A percentile compares a stretch with the other conserved stretches of the same genome.
These are phyloP conservation scores for Hydrolagus colliei DNA, from an alignment of 2,797 vertebrate species.

Conservation along the genomic window DNA sequence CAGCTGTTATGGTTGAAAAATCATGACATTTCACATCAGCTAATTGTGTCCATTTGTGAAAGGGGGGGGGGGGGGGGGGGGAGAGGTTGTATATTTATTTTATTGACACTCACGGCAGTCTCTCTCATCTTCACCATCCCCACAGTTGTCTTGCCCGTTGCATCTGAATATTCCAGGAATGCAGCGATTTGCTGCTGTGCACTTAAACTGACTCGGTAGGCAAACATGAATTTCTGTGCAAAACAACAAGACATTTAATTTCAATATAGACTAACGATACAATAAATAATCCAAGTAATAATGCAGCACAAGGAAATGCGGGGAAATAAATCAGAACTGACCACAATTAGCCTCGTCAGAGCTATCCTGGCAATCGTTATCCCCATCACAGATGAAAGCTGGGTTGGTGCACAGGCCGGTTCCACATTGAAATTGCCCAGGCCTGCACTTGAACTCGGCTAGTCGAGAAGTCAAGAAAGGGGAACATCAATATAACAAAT, in stretches of 20 bases:
- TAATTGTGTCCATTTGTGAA: no score
- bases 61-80: no score
- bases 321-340: slow-evolving; percentile 39
- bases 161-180: slow-evolving; percentile 95
- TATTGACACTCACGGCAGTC: slow-evolving; percentile 79
- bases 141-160: slow-evolving; percentile 93
- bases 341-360: slow-evolving; percentile 77
- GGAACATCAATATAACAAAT: no score
- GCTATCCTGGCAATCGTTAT: slow-evolving; percentile 80
- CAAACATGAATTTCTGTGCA: slow-evolving; percentile 87
- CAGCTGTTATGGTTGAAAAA: no score
- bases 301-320: neutral
- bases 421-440: slow-evolving; percentile 69
- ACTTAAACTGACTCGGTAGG: slow-evolving; percentile 95
- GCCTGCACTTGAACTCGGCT: slow-evolving; percentile 79
- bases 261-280: no score
- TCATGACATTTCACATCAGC: no score
- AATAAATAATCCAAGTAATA: no score
- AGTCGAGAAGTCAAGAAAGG: slow-evolving; percentile 17
- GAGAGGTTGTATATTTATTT: no score
- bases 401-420: slow-evolving; percentile 79
- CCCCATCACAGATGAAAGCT: slow-evolving; percentile 78
- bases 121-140: slow-evolving; percentile 88
- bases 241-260: no score
- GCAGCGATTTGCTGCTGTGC: slow-evolving; percentile 89